A percentile compares a stretch with the other conserved stretches of the same genome.
These are phyloP conservation scores for Aporrectodea caliginosa DNA, from an alignment of 1,140 invertebrate genomes.

Conservation along the genomic window DNA sequence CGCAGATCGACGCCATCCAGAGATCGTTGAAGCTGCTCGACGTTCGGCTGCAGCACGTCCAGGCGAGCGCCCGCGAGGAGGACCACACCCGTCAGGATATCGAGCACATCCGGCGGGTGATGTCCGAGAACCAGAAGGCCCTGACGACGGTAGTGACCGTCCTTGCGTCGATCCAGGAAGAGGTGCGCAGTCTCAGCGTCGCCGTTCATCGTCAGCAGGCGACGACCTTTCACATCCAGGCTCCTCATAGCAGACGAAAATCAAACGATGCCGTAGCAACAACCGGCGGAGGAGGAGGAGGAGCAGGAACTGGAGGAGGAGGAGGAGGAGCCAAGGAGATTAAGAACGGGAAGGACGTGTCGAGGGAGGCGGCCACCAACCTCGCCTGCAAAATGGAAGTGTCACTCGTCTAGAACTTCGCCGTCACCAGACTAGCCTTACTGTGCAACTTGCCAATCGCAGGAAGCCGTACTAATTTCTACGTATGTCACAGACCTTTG, in stretches of 20 bases:
- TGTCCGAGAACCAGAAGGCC: slow-evolving; percentile 55
- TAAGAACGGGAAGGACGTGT: neutral
- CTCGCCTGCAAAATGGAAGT: neutral
- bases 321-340: too few species aligned
- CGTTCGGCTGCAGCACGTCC: slow-evolving; percentile 53
- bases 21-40: slow-evolving; percentile 53
- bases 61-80: slow-evolving; percentile 49
- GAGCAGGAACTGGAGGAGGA: too few species aligned
- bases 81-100: slow-evolving; percentile 51
- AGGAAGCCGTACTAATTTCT: too few species aligned
- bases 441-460: too few species aligned
- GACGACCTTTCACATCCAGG: neutral
- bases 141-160: slow-evolving; percentile 53
- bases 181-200: slow-evolving; percentile 21
- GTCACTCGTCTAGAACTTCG: neutral
- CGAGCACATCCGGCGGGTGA: slow-evolving; percentile 50
- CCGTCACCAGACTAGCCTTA: too few species aligned
- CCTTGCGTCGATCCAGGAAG: slow-evolving; percentile 49
- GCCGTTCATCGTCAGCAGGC: slow-evolving; percentile 17
- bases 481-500: too few species aligned
- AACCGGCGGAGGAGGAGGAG: neutral
- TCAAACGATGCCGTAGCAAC: neutral
- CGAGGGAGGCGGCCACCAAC: neutral
- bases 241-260: neutral
- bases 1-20: slow-evolving; percentile 54